Evolutionary conservation across 1,140 invertebrate genomes (phyloP), one percentile per base, ranked within the genome.

Genomic region (Brachionus paranguensis): DNA sequence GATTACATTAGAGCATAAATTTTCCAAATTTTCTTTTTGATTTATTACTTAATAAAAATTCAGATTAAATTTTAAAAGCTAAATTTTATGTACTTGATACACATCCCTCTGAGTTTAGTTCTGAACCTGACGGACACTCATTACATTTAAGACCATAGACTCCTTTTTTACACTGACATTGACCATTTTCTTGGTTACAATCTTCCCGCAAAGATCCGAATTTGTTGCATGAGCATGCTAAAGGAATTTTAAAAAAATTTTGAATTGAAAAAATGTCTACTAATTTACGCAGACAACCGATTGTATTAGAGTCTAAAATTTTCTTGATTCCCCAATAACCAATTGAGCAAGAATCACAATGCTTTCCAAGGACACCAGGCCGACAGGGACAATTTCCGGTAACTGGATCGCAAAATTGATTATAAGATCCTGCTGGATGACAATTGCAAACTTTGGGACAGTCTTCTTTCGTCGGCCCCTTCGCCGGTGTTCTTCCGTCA

Each of bases 131-230:
- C 5, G 78, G 53, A 90, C 98, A 99, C 85, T 92, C 91, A 88
- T 99, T 92, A 88, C 96, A 98, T 43, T 91, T 91, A 12, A 90
- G 88, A 1, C 95, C 95, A 14, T 92, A 93, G 0, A 97, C 92
- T 6, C 95, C 95, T 4, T 92, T 91, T 85, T 94, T 94, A 89
- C 96, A 98, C 37, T 91, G 88, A 89, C 96, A 98, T 86, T 93
- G 92, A 8, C 96, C 96, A 29, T 91, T 93, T 4, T 87, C 85
- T 41, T 88, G 87, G 85, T 90, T 88, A 87, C 90, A 90, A 50
- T 85, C 65, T 55, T 65, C 37, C 50, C 85, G 81, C 2, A 45
- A 3, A 6, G 60, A 65, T 14, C 85, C 84, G 45, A 47, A 50
- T 84, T 53, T 50, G 50, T 84, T 53, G 24, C 81, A 84, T 20